phyloP scores from a whole-genome alignment of 1,140 invertebrate genomes.

The Diachasmimorpha longicaudata region DNA sequence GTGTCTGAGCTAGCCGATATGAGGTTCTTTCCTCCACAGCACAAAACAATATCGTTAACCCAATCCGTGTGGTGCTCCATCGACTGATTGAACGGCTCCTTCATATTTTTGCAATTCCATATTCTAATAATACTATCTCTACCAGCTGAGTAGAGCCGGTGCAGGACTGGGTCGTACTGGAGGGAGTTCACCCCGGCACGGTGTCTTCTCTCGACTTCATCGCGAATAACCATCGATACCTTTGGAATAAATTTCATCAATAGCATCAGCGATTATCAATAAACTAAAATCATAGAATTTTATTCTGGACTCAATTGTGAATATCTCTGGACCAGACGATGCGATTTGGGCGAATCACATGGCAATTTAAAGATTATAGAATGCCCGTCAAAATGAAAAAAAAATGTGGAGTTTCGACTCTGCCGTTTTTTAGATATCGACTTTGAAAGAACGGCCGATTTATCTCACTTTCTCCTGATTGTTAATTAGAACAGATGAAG shows the following conservation, averaged over 20 bases:
- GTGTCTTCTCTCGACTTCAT: constrained; percentile 93
- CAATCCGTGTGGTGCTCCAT: constrained; percentile 99
- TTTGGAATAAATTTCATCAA: constrained; percentile 59
- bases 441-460: too few species aligned
- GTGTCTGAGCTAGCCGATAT: constrained; percentile 99
- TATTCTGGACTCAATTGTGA: too few species aligned
- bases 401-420: too few species aligned
- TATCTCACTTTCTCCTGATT: too few species aligned
- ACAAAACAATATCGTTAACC: constrained; percentile 99
- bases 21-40: constrained; percentile 94
- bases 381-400: too few species aligned
- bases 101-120: constrained; percentile 81
- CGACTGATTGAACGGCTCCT: constrained; percentile 91
- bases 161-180: constrained; percentile 87
- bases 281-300: not conserved
- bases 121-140: constrained; percentile 97
- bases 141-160: constrained; percentile 95
- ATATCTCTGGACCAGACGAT: too few species aligned
- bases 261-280: not conserved
- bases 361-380: too few species aligned
- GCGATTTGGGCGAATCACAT: too few species aligned
- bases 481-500: too few species aligned
- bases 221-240: constrained; percentile 98
- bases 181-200: constrained; percentile 95
- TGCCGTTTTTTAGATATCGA: too few species aligned